Conservation (phyloP, 1,140 invertebrate genomes). For the Microplitis demolitor region DNA sequence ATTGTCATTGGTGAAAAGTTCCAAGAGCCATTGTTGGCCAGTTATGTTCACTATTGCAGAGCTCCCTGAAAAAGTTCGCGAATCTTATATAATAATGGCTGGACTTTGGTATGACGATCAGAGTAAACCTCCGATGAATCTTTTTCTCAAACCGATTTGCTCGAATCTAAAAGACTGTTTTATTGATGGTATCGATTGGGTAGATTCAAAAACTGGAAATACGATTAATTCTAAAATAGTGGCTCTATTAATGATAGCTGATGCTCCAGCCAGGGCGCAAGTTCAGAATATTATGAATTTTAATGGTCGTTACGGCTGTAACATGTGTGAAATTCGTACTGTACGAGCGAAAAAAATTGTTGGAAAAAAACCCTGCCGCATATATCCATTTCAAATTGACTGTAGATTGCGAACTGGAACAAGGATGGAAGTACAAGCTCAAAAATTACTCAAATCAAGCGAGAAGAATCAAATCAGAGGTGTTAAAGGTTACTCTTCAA, state of each 20-base stretch:
- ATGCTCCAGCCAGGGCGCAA: constrained; percentile 26
- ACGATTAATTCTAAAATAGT: constrained; percentile 2
- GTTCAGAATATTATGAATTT: constrained; percentile 23
- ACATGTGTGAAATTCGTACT: constrained; percentile 23
- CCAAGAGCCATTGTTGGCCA: constrained; percentile 27
- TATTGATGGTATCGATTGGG: constrained; percentile 15
- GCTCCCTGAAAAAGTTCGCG: constrained; percentile 21
- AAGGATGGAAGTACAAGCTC: neutral
- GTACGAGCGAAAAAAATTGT: neutral
- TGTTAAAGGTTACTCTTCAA: constrained; percentile 29
- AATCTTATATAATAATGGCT: constrained; percentile 14
- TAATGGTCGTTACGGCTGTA: constrained; percentile 24
- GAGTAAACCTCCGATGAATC: constrained; percentile 27
- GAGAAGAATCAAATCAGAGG: constrained; percentile 22
- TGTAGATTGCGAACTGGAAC: neutral
- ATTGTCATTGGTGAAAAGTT: too few species aligned
- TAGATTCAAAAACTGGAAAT: neutral
- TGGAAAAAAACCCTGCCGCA: neutral
- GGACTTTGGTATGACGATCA: constrained; percentile 27
- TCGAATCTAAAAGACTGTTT: constrained; percentile 17
- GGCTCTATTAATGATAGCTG: constrained; percentile 22
- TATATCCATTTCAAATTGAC: neutral
- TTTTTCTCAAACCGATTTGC: constrained; percentile 26
- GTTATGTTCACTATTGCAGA: constrained; percentile 29
- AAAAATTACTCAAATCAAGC: neutral